Evolutionary conservation across 1,140 invertebrate genomes (phyloP), one percentile per base, ranked within the genome.

Genomic region (Mylabris phalerata): DNA sequence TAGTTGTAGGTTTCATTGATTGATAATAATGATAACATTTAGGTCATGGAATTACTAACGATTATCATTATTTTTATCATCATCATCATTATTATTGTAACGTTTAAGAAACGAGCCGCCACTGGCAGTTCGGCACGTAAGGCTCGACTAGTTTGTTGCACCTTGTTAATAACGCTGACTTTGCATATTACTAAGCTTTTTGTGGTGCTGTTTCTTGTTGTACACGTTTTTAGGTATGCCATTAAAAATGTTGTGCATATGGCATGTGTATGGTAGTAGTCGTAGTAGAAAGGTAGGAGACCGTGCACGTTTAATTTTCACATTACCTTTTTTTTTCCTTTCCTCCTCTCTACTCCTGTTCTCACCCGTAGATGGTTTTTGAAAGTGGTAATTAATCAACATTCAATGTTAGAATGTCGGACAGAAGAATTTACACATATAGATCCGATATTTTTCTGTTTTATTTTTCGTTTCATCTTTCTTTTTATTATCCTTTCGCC

Each of bases 121-220:
- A 58, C 59, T 63, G 65, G 7, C 19, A 19, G 19, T 32, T 32
- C 32, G 32, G 32, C 4, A 5, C 32, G 32, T 60, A 43, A 27
- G 56, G 58, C 11, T 59, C 59, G 56, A 66, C 64, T 67, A 67
- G 69, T 69, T 68, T 68, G 67, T 70, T 69, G 67, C 67, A 70
- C 67, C 70, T 71, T 70, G 70, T 71, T 71, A 71, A 71, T 70
- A 71, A 70, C 62, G 70, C 68, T 71, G 70, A 71, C 70, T 71
- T 70, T 70, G 70, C 70, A 71, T 70, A 71, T 70, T 69, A 52
- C 50, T 63, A 50, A 48, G 63, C 60, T 69, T 67, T 67, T 69
- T 68, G 61, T 66, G 59, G 51, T 50, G 45, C 54, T 55, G 9
- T 54, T 61, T 59, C 50, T 44, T 59, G 50, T 59, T 46, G 62